A percentile compares a stretch with the other conserved stretches of the same genome.
phyloP scores from a whole-genome alignment of 92 coral and sea anemone genomes.

The Diadumene lineata region DNA sequence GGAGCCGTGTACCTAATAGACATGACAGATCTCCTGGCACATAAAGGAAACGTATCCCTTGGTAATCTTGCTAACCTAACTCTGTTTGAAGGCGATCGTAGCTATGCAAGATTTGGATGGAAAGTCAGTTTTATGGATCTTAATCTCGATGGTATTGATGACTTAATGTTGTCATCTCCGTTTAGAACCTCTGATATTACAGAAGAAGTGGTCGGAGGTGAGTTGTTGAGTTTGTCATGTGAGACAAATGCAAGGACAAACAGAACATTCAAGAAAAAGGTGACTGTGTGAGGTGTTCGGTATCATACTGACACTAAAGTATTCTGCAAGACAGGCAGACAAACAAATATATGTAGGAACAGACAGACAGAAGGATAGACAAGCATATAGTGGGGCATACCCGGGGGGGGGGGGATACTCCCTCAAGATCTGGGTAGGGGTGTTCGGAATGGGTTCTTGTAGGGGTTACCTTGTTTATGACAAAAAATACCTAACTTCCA shows the following conservation, averaged over 20 bases:
- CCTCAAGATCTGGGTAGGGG: no score
- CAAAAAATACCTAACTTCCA: no score
- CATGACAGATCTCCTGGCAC: slow-evolving; percentile 50
- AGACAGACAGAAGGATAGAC: not conserved
- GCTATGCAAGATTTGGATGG: slow-evolving; percentile 92
- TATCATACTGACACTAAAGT: no score
- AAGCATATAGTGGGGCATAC: no score
- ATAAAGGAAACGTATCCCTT: slow-evolving; percentile 41
- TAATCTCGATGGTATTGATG: slow-evolving; percentile 78
- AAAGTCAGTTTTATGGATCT: slow-evolving; percentile 63
- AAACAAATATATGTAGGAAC: not conserved
- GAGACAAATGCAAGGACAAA: not conserved
- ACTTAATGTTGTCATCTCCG: slow-evolving; percentile 83
- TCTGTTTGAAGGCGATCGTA: slow-evolving; percentile 94
- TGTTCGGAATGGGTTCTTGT: no score
- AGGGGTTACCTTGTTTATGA: no score
- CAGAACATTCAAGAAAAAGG: not conserved
- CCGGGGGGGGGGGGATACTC: no score
- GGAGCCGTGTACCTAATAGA: slow-evolving; percentile 74
- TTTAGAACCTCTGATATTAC: slow-evolving; percentile 86
- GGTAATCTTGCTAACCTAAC: slow-evolving; percentile 34
- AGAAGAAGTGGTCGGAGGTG: slow-evolving; percentile 77
- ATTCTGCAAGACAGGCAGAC: no score
- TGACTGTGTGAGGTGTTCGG: no score
- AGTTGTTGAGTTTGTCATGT: no score